These are phyloP conservation scores for Cyclina sinensis DNA, from an alignment of 1,140 invertebrate species.

Conservation along the genomic window DNA sequence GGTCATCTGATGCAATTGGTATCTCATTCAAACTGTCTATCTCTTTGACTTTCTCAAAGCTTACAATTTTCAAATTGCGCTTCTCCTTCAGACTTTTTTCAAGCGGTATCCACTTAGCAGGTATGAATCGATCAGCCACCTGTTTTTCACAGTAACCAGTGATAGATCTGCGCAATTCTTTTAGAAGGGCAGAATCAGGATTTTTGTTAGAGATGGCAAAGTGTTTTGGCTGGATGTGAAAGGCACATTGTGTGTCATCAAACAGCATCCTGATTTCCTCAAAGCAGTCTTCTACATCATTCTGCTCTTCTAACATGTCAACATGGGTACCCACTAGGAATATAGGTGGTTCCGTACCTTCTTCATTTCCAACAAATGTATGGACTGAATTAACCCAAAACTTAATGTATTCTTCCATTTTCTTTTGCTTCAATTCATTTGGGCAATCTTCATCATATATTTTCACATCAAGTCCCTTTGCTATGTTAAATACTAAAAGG, in stretches of 20 bases:
- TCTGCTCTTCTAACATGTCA: neutral
- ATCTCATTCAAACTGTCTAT: neutral
- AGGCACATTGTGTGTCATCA: neutral
- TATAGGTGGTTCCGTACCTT: neutral
- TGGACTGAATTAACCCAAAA: neutral
- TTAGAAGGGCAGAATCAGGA: no score
- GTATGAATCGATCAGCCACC: neutral
- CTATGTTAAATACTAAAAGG: neutral
- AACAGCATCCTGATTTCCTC: neutral
- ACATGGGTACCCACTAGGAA: neutral
- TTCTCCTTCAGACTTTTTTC: neutral
- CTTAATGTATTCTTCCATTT: neutral
- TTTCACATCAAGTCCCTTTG: neutral
- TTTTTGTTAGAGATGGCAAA: neutral
- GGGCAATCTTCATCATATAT: neutral
- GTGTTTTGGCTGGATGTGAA: neutral
- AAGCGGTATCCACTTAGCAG: slow-evolving; percentile 11
- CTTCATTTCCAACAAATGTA: neutral
- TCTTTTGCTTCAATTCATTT: neutral
- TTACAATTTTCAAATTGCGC: neutral
- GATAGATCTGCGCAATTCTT: neutral
- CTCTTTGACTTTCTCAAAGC: neutral
- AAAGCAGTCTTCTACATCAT: neutral
- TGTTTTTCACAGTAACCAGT: neutral
- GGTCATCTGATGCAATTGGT: neutral